Base-by-base conservation (phyloP, 2,888 invertebrate species). In the Noctua comes region DNA sequence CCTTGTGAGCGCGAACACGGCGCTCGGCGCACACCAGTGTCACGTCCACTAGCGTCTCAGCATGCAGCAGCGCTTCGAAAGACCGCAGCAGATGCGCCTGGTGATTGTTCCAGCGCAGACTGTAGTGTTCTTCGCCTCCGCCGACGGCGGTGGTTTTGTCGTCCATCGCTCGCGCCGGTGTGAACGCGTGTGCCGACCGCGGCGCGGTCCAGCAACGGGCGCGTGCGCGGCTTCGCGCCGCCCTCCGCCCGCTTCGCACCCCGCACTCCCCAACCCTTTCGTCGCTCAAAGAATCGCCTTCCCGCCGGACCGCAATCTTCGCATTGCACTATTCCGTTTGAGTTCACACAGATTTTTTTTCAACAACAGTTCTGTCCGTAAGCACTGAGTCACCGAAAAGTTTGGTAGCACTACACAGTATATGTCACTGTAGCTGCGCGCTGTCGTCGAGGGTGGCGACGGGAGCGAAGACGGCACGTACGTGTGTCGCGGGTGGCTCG, bases 81-180 rank as follows among this genome's bases (percentile, higher is more conserved):
- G 99, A 98, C 91, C 98, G 97, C 89, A 99, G 97, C 92, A 99
- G 98, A 95, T 99, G 98, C 89, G 98, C 98, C 94, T 98, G 98
- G 97, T 99, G 99, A 97, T 99, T 99, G 97, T 99, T 99, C 99
- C 99, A 99, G 95, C 98, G 98, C 92, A 99, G 97, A 93, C 98
- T 99, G 96, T 99, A 99, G 95, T 99, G 98, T 93, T 98, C 98
- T 96, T 98, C 97, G 71, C 93, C 59, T 18, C 62, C 92, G 92
- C 92, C 93, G 90, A 92, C 93, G 92, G 94, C 92, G 91, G 93
- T 92, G 89, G 95, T 91, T 92, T 96, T 96, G 93, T 96, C 96
- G 95, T 96, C 96, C 96, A 97, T 97, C 91, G 93, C 94, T 93
- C 93, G 91, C 92, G 94, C 93, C 93, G 94, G 91, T 91, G 88